Evolutionary conservation across 2,888 invertebrate species (phyloP), one percentile per base, ranked within the genome.

Genomic region (Cylindroiulus punctatus): DNA sequence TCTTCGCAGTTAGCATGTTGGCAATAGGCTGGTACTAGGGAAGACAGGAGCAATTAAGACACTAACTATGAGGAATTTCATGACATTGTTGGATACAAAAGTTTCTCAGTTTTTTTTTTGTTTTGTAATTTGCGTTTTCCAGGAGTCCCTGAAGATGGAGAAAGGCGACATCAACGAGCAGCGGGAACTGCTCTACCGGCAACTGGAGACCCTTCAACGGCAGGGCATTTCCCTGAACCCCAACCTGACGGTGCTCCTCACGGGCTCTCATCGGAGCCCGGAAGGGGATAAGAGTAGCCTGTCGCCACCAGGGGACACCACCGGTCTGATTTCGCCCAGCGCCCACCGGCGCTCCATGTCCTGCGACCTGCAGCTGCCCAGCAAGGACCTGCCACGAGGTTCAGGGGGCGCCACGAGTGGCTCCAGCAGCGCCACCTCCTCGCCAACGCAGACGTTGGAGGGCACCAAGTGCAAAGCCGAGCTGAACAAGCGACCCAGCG

Each of bases 161-260:
- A 95, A 96, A 89, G 94, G 95, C 88, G 98, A 98, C 90, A 94
- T 98, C 19, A 94, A 94, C 32, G 95, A 96, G 89, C 97, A 98
- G 90, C 93, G 97, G n/a, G 98, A 98, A 89, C 95, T 97, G 89
- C 92, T 98, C 17, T 97, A 96, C 90, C 93, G 97, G 32, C 94
- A 97, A 91, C 93, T 97, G 90, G 97, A 98, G 90, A 93, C 95
- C 84, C 91, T 97, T 81, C 94, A 95, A 86, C 94, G 93, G 88
- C 95, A 96, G 90, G 95, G 95, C 2, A 92, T 95, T 84, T 90
- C 94, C 82, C 92, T 94, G 40, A 93, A 94, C 14, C 93, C 94
- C 8, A 93, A 93, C 88, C 90, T 93, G 87, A 92, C 92, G 19
- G 92, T 93, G 36, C 90, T 92, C 7, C 88, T 88, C 30, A 84